Conservation (phyloP, 2,797 vertebrate species). For the Parotocinclus haroldoi region DNA sequence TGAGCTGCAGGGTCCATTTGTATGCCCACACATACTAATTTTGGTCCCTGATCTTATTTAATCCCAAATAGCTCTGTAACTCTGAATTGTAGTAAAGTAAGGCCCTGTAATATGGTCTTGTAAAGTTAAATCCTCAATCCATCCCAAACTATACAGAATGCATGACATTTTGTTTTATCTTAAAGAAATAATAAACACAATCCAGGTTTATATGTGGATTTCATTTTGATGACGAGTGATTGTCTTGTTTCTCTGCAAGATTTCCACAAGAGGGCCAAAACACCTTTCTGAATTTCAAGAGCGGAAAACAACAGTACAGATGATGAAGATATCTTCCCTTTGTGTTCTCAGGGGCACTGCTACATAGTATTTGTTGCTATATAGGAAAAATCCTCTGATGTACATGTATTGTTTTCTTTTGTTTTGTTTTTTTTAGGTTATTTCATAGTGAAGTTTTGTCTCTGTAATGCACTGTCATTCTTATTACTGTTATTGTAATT, state of each 20-base stretch:
- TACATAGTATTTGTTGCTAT: constrained; percentile 1
- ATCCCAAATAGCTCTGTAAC: constrained; percentile 30
- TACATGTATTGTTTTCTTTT: too few relatives aligned
- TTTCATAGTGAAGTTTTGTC: too few relatives aligned
- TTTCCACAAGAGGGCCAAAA: constrained; percentile 34
- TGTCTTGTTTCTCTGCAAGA: constrained; percentile 5
- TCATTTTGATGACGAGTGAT: too few relatives aligned
- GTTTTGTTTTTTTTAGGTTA: too few relatives aligned
- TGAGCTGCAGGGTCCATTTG: constrained; percentile 53
- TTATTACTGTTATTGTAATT: too few relatives aligned
- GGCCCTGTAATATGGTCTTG: background rate
- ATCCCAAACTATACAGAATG: background rate
- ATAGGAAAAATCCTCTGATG: background rate
- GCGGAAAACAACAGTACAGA: constrained; percentile 6
- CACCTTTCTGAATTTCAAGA: background rate
- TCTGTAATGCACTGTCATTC: too few relatives aligned
- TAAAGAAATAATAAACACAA: too few relatives aligned
- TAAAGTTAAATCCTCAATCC: background rate
- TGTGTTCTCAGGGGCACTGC: background rate
- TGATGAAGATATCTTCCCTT: background rate
- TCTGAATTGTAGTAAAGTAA: background rate
- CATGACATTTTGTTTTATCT: too few relatives aligned
- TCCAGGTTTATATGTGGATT: too few relatives aligned
- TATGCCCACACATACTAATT: constrained; percentile 58
- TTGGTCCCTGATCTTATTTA: constrained; percentile 53